Base-by-base conservation (phyloP, 92 coral and sea anemone genomes). In the Desmophyllum pertusum region DNA sequence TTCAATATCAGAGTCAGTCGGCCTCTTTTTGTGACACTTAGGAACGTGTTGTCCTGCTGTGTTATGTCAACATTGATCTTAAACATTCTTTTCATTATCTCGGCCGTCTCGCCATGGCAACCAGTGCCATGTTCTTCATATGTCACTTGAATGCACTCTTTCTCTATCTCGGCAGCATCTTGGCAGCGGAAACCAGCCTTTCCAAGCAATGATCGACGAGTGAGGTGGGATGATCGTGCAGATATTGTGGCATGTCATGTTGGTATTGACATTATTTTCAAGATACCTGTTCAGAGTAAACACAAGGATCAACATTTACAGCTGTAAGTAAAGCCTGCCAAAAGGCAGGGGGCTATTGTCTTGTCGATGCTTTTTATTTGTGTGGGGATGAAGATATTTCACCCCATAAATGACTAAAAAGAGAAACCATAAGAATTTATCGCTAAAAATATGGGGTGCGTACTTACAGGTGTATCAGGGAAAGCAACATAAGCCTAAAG, bases 201-300 rank as follows among this genome's bases (percentile, higher is more conserved):
- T 77, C 78, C 78, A 65, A 68, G 62, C 85, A 85, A 69, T 85
- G 89, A 73, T 85, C 48, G 36, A 85, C 62, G 27, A 85, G 52
- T 6, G 70, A 78, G 38, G 73, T 51, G 30, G 84, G 84, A 75
- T 84, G 73, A 75, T 85, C 84, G 23, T 85, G 84, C 39, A 85
- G 84, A 52, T 64, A 85, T 27, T 30, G 75, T 52, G 89, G 84
- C 14, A 85, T 25, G 52, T 35, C 67, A 23, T 5, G 45, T 37
- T 46, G 62, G 21, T 76, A 76, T 59, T 41, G 30, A 72, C 48
- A 45, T 84, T 84, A 27, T 71, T 45, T 76, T 76, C 78, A 23
- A 77, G 50, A 67, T 84, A 84, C 43, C 61, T 84, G 84, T 23
- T 8, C 7, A 48, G 36, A 84, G 73, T 31, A 35, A 69, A n/a